These are phyloP conservation scores for Tridacna gigas DNA, from an alignment of 2,888 invertebrate genomes.

Conservation along the genomic window DNA sequence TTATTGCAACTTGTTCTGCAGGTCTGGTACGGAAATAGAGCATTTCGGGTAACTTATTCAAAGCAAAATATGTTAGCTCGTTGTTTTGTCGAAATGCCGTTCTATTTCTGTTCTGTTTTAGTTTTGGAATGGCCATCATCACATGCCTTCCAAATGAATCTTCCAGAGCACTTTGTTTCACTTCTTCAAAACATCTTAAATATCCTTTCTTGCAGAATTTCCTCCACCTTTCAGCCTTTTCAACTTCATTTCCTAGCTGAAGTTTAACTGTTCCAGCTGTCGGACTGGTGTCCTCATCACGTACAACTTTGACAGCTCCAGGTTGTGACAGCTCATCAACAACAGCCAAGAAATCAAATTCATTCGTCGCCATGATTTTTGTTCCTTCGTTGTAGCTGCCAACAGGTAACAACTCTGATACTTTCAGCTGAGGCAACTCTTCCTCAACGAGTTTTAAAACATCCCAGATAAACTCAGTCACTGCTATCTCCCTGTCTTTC, in stretches of 20 bases:
- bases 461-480: background rate
- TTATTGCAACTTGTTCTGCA: background rate
- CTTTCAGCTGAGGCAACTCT: background rate
- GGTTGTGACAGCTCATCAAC: slow-evolving; percentile 4
- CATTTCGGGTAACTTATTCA: background rate
- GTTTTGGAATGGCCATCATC: background rate
- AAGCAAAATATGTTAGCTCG: background rate
- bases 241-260: background rate
- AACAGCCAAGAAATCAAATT: background rate
- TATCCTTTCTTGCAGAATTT: slow-evolving; percentile 1
- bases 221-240: slow-evolving; percentile 1
- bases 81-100: background rate
- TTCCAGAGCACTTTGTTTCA: background rate
- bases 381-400: background rate
- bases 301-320: background rate
- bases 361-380: background rate
- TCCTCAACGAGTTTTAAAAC: background rate
- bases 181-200: slow-evolving; percentile 17
- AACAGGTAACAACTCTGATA: slow-evolving; percentile 1
- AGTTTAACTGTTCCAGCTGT: slow-evolving; percentile 14
- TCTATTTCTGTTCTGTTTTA: slow-evolving; percentile 6
- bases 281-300: background rate
- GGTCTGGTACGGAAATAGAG: background rate
- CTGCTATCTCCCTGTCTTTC: background rate
- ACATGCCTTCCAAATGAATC: slow-evolving; percentile 15